Base-by-base conservation (phyloP, 2,888 invertebrate genomes). In the Keiferia lycopersicella region DNA sequence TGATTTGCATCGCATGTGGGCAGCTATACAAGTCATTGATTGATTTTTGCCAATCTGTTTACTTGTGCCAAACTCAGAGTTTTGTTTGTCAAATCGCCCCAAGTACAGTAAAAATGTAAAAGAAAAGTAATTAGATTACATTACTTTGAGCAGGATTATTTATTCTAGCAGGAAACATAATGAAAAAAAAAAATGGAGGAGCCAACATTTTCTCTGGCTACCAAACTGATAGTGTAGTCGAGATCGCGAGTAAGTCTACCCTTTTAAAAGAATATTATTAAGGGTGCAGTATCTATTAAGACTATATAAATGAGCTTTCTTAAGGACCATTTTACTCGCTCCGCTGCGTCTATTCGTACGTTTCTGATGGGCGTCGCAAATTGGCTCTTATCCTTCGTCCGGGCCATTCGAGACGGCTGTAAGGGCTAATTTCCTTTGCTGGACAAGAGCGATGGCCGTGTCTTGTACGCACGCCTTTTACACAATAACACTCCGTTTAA, bases 301-400 rank as follows among this genome's bases (percentile, higher is more conserved):
- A 45, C 45, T 16, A 16, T 45, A 45, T 45, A 45, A 45, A 45
- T 45, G 45, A 45, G 45, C 45, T 45, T 20, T 53, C 51, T 22
- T 20, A 26, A 53, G 56, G 56, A 56, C 8, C 56, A 16, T 56
- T 56, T 56, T 34, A 56, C 26, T 56, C 34, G 34, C 56, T 56
- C 26, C 34, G 56, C 34, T 56, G 56, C 34, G 16, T 26, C n/a
- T 56, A 34, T 56, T 56, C 26, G n/a, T 56, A 30, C 30, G 26
- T 34, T 30, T 56, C 56, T 56, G 56, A 56, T 56, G 16, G 34
- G 56, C 56, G 56, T 39, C 58, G 20, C 58, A 58, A 58, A 58
- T 58, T 58, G 58, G 39, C 58, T 58, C 58, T 58, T 58, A 58
- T 58, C 58, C 58, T 58, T 58, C 39, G 58, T 58, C 58, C 58